Percentiles rank a stretch among this genome's conserved stretches.
These are phyloP conservation scores for Pristionchus maxplancki DNA, from an alignment of 2,888 invertebrate genomes.

Conservation along the genomic window DNA sequence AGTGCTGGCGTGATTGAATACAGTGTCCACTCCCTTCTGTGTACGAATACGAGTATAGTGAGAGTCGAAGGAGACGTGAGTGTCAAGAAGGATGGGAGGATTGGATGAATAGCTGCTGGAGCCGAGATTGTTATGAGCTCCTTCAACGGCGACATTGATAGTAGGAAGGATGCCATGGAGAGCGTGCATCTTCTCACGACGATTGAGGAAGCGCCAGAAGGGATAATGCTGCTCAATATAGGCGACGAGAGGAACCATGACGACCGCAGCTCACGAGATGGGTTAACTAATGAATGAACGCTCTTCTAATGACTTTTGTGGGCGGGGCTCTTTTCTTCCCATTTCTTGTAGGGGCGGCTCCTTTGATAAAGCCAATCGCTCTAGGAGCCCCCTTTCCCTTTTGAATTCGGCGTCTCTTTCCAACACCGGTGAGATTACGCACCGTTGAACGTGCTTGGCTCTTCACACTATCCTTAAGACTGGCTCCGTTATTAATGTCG, in stretches of 20 bases:
- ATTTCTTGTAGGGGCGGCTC: background rate
- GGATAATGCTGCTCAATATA: conserved; percentile 5
- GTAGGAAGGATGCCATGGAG: background rate
- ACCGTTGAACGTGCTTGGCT: background rate
- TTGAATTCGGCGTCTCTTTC: background rate
- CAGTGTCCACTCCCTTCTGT: background rate
- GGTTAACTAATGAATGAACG: background rate
- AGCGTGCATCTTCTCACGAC: background rate
- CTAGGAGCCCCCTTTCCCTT: background rate
- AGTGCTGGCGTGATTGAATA: background rate
- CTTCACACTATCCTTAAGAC: background rate
- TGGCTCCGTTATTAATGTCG: background rate
- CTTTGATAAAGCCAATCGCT: background rate
- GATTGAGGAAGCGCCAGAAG: background rate
- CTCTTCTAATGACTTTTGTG: background rate
- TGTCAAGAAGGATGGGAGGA: background rate
- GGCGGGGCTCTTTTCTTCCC: background rate
- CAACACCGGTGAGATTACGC: background rate
- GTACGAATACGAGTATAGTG: background rate
- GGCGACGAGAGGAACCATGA: background rate
- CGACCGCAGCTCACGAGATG: background rate
- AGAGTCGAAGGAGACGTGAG: background rate
- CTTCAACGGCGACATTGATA: background rate
- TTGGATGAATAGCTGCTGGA: too few species aligned
- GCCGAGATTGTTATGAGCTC: background rate